Evolutionary conservation across 2,113 vertebrate species (phyloP).

Genomic region (Tautogolabrus adspersus): DNA sequence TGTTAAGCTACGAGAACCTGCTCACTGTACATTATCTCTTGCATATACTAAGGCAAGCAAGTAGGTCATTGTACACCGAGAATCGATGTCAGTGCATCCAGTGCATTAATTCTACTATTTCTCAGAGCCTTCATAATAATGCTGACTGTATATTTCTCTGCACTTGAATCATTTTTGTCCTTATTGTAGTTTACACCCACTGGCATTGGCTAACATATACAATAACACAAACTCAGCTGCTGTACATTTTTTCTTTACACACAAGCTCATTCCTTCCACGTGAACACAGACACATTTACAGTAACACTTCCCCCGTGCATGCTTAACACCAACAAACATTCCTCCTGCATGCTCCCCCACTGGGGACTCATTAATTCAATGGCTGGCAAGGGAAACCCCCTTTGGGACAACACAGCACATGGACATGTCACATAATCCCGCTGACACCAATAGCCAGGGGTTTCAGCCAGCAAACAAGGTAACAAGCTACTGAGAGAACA

Average conservation of each 20-base stretch:
- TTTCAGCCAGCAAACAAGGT: constrained; percentile 37
- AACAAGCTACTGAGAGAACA: constrained; percentile 20
- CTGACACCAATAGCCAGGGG: constrained; percentile 43
- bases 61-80: constrained; percentile 38
- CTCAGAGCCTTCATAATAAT: constrained; percentile 4
- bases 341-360: constrained; percentile 14
- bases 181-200: not conserved
- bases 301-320: constrained; percentile 27
- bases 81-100: constrained; percentile 36
- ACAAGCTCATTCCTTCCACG: constrained; percentile 8
- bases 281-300: constrained; percentile 15
- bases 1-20: too few species aligned
- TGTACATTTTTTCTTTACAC: constrained; percentile 5
- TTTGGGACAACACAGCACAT: constrained; percentile 52
- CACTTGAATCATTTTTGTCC: constrained; percentile 23
- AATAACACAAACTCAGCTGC: not conserved
- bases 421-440: constrained; percentile 38
- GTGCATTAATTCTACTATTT: constrained; percentile 24
- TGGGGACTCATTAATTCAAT: constrained; percentile 59
- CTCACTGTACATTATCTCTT: too few species aligned
- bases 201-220: not conserved
- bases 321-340: not conserved
- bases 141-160: constrained; percentile 36
- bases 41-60: constrained; percentile 9
- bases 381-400: constrained; percentile 30